A percentile compares a stretch with the other conserved stretches of the same genome.
These are phyloP conservation scores for Syncerus caffer DNA, from an alignment of 2,797 vertebrate genomes.

Conservation along the genomic window DNA sequence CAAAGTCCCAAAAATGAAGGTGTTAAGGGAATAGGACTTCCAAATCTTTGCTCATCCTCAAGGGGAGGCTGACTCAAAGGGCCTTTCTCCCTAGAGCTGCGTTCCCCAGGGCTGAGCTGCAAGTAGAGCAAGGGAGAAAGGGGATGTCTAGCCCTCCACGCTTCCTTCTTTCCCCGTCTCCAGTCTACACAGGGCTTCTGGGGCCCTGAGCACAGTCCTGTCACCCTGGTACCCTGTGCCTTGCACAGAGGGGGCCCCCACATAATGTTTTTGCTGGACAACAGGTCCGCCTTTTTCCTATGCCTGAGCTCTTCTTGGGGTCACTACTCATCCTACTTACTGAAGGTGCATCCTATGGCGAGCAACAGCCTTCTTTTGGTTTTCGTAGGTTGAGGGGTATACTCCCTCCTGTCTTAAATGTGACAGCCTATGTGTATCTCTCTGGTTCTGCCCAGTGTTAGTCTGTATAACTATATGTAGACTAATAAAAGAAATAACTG, in stretches of 20 bases:
- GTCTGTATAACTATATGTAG: background rate
- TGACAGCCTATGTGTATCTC: background rate
- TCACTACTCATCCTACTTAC: background rate
- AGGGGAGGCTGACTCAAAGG: background rate
- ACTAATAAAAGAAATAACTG: background rate
- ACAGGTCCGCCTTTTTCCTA: background rate
- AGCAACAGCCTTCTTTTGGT: background rate
- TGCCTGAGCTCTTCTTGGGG: background rate
- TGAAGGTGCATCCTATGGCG: background rate
- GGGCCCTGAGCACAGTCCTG: background rate
- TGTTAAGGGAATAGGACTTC: background rate
- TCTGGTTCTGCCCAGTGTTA: background rate
- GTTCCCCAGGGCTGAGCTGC: background rate
- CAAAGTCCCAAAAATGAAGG: background rate
- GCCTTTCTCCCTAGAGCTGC: background rate
- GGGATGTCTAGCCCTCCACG: background rate
- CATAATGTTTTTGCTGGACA: background rate
- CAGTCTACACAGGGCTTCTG: background rate
- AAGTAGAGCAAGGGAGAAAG: background rate
- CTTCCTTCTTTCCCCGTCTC: background rate
- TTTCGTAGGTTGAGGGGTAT: background rate
- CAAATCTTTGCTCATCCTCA: background rate
- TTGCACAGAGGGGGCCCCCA: background rate
- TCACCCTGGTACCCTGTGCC: background rate
- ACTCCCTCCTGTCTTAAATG: background rate